Conservation (phyloP, 2,797 vertebrate species). For the Crocidura indochinensis region DNA sequence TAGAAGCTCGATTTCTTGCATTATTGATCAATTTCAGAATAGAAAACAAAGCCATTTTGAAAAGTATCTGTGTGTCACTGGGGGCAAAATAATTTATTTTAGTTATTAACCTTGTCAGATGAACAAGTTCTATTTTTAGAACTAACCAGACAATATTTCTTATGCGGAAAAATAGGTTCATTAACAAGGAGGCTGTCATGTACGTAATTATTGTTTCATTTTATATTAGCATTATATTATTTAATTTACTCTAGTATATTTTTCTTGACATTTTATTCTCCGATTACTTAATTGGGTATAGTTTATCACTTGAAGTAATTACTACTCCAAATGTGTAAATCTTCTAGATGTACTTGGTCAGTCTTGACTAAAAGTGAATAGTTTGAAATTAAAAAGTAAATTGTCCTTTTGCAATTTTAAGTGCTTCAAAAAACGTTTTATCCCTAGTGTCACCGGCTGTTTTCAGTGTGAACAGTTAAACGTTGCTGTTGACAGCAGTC, state of each 20-base stretch:
- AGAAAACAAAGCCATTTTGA: slow-evolving; percentile 15
- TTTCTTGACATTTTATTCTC: slow-evolving; percentile 65
- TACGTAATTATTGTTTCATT: slow-evolving; percentile 53
- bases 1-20: slow-evolving; percentile 58
- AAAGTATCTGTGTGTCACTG: slow-evolving; percentile 15
- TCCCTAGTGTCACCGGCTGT: background rate
- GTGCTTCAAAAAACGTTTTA: slow-evolving; percentile 54
- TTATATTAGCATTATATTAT: slow-evolving; percentile 53
- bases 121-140: slow-evolving; percentile 46
- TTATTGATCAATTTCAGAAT: background rate
- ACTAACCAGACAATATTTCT: slow-evolving; percentile 30
- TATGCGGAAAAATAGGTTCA: slow-evolving; percentile 4
- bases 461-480: slow-evolving; percentile 26
- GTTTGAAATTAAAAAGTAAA: slow-evolving; percentile 14
- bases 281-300: background rate
- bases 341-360: slow-evolving; percentile 3
- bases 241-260: slow-evolving; percentile 37
- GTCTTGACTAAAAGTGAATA: slow-evolving; percentile 36
- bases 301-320: background rate
- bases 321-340: background rate
- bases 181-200: slow-evolving; percentile 52
- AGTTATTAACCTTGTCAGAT: background rate
- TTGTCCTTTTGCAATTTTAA: slow-evolving; percentile 34
- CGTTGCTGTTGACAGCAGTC: background rate
- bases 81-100: background rate